Evolutionary conservation across 2,888 invertebrate genomes (phyloP).

Genomic region (Unio pictorum): DNA sequence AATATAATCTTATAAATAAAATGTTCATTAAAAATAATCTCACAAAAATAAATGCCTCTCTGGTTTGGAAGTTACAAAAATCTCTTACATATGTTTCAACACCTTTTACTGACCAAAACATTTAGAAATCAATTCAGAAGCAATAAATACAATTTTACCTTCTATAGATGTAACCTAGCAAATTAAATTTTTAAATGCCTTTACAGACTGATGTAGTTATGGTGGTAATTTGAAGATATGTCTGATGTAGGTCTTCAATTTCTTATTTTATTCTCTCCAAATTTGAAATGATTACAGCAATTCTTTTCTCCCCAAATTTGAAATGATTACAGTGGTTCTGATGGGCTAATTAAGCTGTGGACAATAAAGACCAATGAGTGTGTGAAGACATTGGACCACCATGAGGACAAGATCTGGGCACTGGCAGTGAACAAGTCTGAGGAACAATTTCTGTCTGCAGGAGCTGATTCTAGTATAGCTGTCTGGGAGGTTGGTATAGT

Average conservation of each 20-base stretch:
- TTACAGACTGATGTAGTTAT: too few relatives aligned
- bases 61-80: too few relatives aligned
- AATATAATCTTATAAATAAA: too few relatives aligned
- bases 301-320: conserved; percentile 71
- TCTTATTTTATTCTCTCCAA: background rate
- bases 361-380: conserved; percentile 91
- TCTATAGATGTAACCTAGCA: too few relatives aligned
- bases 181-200: too few relatives aligned
- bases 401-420: conserved; percentile 81
- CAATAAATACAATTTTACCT: too few relatives aligned
- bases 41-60: too few relatives aligned
- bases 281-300: conserved; percentile 73
- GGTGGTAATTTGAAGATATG: too few relatives aligned
- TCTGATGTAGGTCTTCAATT: conserved; percentile 20
- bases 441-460: conserved; percentile 84
- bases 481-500: conserved; percentile 78
- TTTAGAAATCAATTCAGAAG: too few relatives aligned
- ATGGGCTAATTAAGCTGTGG: conserved; percentile 96
- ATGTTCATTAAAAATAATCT: too few relatives aligned
- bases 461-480: conserved; percentile 88
- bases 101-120: too few relatives aligned
- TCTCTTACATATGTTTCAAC: too few relatives aligned
- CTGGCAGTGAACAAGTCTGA: conserved; percentile 78
- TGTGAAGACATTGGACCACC: conserved; percentile 87
- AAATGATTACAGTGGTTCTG: conserved; percentile 78